These are phyloP conservation scores for Nysson spinosus DNA, from an alignment of 2,888 invertebrate genomes.

Conservation along the genomic window DNA sequence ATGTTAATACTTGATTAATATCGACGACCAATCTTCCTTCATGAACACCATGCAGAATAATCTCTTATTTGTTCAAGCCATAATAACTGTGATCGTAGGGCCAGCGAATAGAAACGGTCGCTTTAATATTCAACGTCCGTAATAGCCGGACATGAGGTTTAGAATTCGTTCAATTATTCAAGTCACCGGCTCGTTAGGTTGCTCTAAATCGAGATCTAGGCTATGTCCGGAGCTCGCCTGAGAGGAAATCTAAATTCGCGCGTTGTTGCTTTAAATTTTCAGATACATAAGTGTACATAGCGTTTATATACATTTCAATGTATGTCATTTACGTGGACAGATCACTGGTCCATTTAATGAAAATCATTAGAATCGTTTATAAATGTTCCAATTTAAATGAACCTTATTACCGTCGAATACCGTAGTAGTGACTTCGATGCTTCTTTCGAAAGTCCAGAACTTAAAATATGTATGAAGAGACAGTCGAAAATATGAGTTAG, in stretches of 20 bases:
- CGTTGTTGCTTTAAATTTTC: constrained; percentile 52
- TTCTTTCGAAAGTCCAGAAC: constrained; percentile 50
- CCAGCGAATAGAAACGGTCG: constrained; percentile 32
- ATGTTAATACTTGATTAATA: too few relatives aligned
- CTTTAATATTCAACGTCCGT: constrained; percentile 70
- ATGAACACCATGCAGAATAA: neutral
- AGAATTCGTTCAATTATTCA: constrained; percentile 71
- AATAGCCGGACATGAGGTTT: constrained; percentile 73
- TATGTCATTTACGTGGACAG: neutral
- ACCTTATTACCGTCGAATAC: constrained; percentile 14
- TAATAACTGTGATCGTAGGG: constrained; percentile 18
- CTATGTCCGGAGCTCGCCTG: constrained; percentile 54
- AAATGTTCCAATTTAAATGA: constrained; percentile 16
- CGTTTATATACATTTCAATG: neutral
- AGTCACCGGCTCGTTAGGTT: constrained; percentile 50
- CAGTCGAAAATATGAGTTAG: constrained; percentile 56
- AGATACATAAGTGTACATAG: constrained; percentile 16
- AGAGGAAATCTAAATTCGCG: constrained; percentile 58
- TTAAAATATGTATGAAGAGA: constrained; percentile 64
- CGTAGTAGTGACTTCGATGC: constrained; percentile 56
- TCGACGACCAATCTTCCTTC: neutral
- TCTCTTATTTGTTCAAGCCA: constrained; percentile 14
- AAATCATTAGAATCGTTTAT: neutral
- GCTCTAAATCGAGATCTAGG: constrained; percentile 62
- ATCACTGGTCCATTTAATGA: too few relatives aligned